These are phyloP conservation scores for Gari tellinella DNA, from an alignment of 2,888 invertebrate genomes.

Conservation along the genomic window DNA sequence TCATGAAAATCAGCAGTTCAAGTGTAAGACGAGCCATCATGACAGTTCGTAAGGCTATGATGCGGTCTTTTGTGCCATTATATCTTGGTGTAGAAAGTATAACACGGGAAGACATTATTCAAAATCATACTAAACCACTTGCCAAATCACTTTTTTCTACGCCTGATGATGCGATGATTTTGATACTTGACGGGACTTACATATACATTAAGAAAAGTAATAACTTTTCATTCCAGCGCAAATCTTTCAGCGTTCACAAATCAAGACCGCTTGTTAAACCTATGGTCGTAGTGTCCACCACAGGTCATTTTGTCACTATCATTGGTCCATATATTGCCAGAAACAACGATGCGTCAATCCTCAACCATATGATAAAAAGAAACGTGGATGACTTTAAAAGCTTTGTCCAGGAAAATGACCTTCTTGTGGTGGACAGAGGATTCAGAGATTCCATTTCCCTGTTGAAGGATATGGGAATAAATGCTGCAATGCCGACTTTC, in stretches of 20 bases:
- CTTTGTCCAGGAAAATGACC: constrained; percentile 33
- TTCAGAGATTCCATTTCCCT: constrained; percentile 45
- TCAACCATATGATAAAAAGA: constrained; percentile 45
- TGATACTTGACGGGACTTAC: constrained; percentile 54
- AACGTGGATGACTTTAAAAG: constrained; percentile 45
- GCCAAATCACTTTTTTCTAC: constrained; percentile 32
- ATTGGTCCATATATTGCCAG: constrained; percentile 51
- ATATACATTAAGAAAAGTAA: constrained; percentile 50
- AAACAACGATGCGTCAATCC: constrained; percentile 51
- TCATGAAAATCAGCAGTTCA: constrained; percentile 36
- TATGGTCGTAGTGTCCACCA: constrained; percentile 48
- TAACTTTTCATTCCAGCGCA: constrained; percentile 46
- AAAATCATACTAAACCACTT: constrained; percentile 38
- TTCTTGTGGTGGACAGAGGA: constrained; percentile 41
- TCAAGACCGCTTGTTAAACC: constrained; percentile 45
- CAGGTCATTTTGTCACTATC: constrained; percentile 43
- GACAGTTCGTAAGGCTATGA: constrained; percentile 27
- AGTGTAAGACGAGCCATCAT: constrained; percentile 42
- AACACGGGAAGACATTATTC: constrained; percentile 36
- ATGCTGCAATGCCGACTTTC: constrained; percentile 40
- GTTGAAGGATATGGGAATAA: constrained; percentile 44
- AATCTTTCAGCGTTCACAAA: constrained; percentile 47
- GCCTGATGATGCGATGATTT: constrained; percentile 13
- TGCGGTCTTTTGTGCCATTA: constrained; percentile 29
- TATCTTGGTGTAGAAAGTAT: constrained; percentile 31